Percentiles rank a stretch among this genome's conserved stretches.
Conservation (phyloP, 2,797 vertebrate species). For the Cynodonichthys magdalenae region DNA sequence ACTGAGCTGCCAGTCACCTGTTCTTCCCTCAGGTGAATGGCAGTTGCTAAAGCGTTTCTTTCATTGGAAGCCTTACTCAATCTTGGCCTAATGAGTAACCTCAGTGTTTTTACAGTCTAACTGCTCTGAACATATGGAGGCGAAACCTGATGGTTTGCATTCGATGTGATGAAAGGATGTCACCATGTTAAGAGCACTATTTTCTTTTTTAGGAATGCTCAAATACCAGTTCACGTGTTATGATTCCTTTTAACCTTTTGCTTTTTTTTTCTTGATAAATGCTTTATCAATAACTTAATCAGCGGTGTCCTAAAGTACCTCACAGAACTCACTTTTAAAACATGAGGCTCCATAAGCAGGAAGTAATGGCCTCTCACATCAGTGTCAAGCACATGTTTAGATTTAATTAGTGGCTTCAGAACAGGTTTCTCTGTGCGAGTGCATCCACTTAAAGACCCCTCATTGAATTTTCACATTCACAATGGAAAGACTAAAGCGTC, state of each 20-base stretch:
- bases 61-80: constrained; percentile 45
- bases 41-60: constrained; percentile 12
- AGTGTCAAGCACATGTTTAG: constrained; percentile 71
- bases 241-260: background rate
- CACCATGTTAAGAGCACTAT: background rate
- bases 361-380: constrained; percentile 75
- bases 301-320: background rate
- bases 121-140: constrained; percentile 14
- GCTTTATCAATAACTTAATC: background rate
- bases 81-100: constrained; percentile 8
- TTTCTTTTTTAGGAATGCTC: no score
- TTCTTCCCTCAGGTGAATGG: constrained; percentile 16
- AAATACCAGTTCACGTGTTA: background rate
- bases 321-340: constrained; percentile 33
- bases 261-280: background rate
- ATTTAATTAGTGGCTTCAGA: constrained; percentile 80
- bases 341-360: constrained; percentile 53
- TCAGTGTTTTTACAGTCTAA: constrained; percentile 14
- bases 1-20: background rate
- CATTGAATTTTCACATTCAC: constrained; percentile 77
- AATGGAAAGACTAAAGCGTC: constrained; percentile 78
- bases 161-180: constrained; percentile 5
- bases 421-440: constrained; percentile 70
- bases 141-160: constrained; percentile 22
- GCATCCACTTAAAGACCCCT: constrained; percentile 78